Conservation (phyloP, 2,888 invertebrate genomes). For the Drosophila multiciliata region DNA sequence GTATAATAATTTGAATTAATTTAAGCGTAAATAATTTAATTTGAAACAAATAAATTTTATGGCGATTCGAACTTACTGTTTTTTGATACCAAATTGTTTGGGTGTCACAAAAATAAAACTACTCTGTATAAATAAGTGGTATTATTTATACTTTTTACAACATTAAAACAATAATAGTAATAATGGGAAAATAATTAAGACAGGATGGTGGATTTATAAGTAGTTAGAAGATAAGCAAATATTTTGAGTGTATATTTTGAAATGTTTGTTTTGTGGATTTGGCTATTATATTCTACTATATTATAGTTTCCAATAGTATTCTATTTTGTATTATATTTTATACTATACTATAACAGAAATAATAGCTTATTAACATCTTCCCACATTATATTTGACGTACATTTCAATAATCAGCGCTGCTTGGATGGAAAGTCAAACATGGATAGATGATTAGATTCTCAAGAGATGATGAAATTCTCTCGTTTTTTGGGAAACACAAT, state of each 20-base stretch:
- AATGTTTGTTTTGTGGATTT: neutral
- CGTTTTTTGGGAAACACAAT: neutral
- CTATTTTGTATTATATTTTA: too few relatives aligned
- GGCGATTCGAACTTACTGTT: neutral
- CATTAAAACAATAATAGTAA: neutral
- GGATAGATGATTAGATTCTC: too few relatives aligned
- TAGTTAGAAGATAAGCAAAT: neutral
- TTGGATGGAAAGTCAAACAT: neutral
- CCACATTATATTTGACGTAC: neutral
- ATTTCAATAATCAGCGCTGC: neutral
- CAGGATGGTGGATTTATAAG: neutral
- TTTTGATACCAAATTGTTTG: neutral
- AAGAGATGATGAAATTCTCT: neutral
- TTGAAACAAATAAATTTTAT: neutral
- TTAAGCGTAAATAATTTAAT: neutral
- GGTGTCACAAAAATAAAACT: neutral
- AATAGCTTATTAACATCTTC: neutral
- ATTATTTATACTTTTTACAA: neutral
- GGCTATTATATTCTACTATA: too few relatives aligned
- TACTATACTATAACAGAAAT: neutral
- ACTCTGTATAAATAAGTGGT: neutral
- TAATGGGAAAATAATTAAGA: neutral
- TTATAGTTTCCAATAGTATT: too few relatives aligned
- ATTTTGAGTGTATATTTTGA: neutral
- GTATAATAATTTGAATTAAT: neutral